These are phyloP conservation scores for Dolomedes plantarius DNA, from an alignment of 2,888 invertebrate genomes.

Conservation along the genomic window DNA sequence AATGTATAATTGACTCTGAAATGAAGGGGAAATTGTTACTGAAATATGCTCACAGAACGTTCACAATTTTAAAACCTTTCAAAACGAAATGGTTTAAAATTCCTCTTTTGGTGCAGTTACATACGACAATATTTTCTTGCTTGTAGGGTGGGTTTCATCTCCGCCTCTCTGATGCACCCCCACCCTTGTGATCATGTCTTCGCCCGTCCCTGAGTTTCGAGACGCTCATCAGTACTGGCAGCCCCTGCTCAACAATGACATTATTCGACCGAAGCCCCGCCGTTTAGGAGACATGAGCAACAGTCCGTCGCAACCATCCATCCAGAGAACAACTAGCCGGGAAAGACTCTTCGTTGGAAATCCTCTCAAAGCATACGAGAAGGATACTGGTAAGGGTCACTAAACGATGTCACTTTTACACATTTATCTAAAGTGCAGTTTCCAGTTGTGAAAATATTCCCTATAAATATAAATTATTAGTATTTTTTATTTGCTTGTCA, in stretches of 20 bases:
- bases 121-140: too few species aligned
- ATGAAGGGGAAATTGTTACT: too few species aligned
- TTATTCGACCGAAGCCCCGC: slow-evolving; percentile 89
- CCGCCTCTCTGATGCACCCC: slow-evolving; percentile 48
- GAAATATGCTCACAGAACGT: too few species aligned
- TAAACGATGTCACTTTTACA: too few species aligned
- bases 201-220: slow-evolving; percentile 76
- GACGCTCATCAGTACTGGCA: slow-evolving; percentile 78
- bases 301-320: slow-evolving; percentile 21
- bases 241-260: slow-evolving; percentile 87
- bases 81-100: too few species aligned
- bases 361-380: slow-evolving; percentile 24
- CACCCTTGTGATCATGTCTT: slow-evolving; percentile 56
- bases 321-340: slow-evolving; percentile 45
- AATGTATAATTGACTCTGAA: too few species aligned
- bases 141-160: slow-evolving; percentile 53
- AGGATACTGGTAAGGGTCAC: neutral
- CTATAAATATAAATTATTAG: too few species aligned
- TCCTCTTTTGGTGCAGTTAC: too few species aligned
- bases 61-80: too few species aligned
- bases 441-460: too few species aligned
- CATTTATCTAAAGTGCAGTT: too few species aligned
- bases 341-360: slow-evolving; percentile 39
- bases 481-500: too few species aligned
- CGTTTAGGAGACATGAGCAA: slow-evolving; percentile 80